Base-by-base conservation (phyloP, 2,888 invertebrate species). In the Aromia moschata region DNA sequence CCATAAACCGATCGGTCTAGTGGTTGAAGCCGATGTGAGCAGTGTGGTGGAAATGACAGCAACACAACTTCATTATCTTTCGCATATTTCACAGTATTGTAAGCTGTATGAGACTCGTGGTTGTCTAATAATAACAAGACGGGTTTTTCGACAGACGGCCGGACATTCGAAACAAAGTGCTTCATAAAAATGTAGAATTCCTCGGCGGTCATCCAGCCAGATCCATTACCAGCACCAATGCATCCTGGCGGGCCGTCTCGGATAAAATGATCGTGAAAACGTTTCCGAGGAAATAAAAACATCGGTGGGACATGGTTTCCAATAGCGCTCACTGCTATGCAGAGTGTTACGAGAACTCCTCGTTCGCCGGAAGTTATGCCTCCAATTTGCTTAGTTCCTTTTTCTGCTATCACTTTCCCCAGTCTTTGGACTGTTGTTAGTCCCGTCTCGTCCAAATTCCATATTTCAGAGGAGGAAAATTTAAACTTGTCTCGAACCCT, bases 351-450 rank as follows among this genome's bases (percentile, higher is more conserved):
- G n/a, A 77, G 41, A 15, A 68, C 69, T 17, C 76, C 74, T 46
- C 74, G 60, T 67, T 80, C 79, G 10, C 70, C 76, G 9, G 77
- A 79, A 14, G 76, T 77, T 18, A 79, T 54, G 2, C 70, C 63
- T 17, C 78, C 74, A 11, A 81, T 72, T 68, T 79, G 78, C 53
- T 75, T 76, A 4, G 52, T 47, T 33, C 80, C 79, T 65, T 70
- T 73, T 62, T 65, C 60, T 2, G 76, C 77, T 51, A 80, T 59
- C 30, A 81, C 60, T 64, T 70, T 71, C 43, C 71, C 60, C n/a
- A 79, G 77, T 58, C 70, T 77, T 56, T 79, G 78, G 2, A 80
- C 79, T 2, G 79, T 77, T 2, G 78, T 77, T 0, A 79, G 64
- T 0, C 77, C 79, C 1, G 76, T 74, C 64, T 80, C 76, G 51